Evolutionary conservation across 2,888 invertebrate species (phyloP).

Genomic region (Beris morrisii): DNA sequence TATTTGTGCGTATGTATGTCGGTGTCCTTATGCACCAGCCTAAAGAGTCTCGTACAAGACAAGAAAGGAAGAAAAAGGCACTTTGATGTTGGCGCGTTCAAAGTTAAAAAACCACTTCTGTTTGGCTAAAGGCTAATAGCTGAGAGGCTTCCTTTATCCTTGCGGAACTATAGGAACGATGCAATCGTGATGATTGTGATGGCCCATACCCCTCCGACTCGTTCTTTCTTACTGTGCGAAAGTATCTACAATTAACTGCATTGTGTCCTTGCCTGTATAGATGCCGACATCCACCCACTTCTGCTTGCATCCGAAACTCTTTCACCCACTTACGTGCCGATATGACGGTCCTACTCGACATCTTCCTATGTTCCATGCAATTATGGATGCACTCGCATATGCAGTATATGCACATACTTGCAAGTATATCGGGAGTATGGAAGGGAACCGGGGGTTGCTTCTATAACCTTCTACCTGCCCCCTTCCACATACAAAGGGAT

Average conservation of each 20-base stretch:
- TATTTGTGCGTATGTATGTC: slow-evolving; percentile 7
- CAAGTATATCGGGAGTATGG: not conserved
- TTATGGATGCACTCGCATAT: too few species aligned
- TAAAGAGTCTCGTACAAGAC: slow-evolving; percentile 24
- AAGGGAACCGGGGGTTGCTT: too few species aligned
- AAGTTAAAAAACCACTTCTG: slow-evolving; percentile 36
- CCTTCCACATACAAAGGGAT: slow-evolving; percentile 14
- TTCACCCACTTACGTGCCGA: slow-evolving; percentile 19
- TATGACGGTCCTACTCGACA: not conserved
- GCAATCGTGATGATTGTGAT: not conserved
- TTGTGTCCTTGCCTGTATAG: slow-evolving; percentile 8
- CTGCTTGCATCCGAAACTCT: not conserved
- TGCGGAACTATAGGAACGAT: slow-evolving; percentile 1
- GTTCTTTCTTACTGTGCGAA: slow-evolving; percentile 16
- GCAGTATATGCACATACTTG: not conserved
- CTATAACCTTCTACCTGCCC: not conserved
- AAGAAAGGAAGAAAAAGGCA: slow-evolving; percentile 31
- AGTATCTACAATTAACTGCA: slow-evolving; percentile 31
- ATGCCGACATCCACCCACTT: not conserved
- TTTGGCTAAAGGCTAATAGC: slow-evolving; percentile 36
- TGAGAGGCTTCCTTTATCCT: slow-evolving; percentile 23
- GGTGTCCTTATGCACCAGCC: slow-evolving; percentile 19
- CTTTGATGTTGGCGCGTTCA: slow-evolving; percentile 32
- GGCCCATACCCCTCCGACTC: slow-evolving; percentile 10
- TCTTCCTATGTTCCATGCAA: not conserved